phyloP scores from a whole-genome alignment of 2,113 vertebrate genomes.

The Zingel zingel region DNA sequence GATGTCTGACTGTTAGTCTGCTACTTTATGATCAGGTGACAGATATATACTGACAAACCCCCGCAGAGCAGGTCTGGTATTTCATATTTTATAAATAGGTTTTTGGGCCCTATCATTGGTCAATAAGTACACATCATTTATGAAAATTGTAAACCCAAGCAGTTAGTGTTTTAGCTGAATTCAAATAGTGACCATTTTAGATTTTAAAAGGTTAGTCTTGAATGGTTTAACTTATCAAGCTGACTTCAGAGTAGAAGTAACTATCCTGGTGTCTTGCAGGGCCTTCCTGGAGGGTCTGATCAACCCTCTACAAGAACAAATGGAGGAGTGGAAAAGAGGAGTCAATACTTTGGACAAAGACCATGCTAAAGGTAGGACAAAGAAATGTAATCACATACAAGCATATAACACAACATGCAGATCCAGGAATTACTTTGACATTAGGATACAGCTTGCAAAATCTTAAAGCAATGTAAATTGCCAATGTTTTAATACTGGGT shows the following conservation, averaged over 20 bases:
- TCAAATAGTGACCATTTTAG: not conserved
- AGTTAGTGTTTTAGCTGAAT: not conserved
- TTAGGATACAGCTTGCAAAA: not conserved
- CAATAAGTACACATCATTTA: not conserved
- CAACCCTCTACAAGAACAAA: constrained; percentile 96
- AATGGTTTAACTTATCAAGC: not conserved
- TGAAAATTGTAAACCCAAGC: not conserved
- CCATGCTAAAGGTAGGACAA: constrained; percentile 90
- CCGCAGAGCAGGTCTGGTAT: not conserved
- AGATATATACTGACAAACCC: not conserved
- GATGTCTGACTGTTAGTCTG: constrained; percentile 25
- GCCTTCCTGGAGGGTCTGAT: constrained; percentile 95
- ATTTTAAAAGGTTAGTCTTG: not conserved
- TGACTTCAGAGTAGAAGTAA: constrained; percentile 24
- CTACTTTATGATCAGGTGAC: constrained; percentile 11
- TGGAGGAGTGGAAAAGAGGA: constrained; percentile 97
- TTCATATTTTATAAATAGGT: not conserved
- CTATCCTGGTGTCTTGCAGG: constrained; percentile 70
- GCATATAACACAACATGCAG: not conserved
- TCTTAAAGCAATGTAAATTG: not conserved
- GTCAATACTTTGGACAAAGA: constrained; percentile 96
- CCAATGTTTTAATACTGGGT: not conserved
- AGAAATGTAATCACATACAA: not conserved
- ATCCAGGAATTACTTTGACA: not conserved
- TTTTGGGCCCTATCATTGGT: not conserved